Base-by-base conservation (phyloP, 2,888 invertebrate species). In the Eurois occulta region DNA sequence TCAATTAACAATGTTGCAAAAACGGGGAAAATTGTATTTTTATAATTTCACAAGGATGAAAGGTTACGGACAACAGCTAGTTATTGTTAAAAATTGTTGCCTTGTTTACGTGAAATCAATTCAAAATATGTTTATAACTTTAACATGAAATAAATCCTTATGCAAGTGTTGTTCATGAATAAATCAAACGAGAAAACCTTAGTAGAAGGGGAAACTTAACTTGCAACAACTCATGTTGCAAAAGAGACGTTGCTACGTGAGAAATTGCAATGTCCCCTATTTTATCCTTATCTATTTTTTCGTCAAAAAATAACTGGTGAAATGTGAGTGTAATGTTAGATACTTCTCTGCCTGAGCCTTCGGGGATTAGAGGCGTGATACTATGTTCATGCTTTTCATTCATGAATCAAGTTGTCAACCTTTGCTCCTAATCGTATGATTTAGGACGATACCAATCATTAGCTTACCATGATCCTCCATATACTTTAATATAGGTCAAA, bases 401-500 rank as follows among this genome's bases (percentile, higher is more conserved):
- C 32, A 64, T 58, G 0, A 66, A 41, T 60, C 48, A 8, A 18
- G 18, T 52, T 32, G 5, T 3, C 64, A 64, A 43, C 16, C n/a
- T 5, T 10, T 3, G n/a, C 66, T 38, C 21, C 16, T 64, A 80
- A 71, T 46, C 32, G 13, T 4, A 46, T 71, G 67, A 80, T 80
- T 71, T 77, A 68, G 21, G 32, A 48, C 24, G 58, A 41, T 62
- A 69, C 38, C 62, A 46, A 83, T 80, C 52, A 67, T 66, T 46
- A 67, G n/a, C 28, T 60, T 52, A 77, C 35, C 41, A 0, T 66
- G 21, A 43, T 32, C 43, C 41, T 43, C 35, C 10, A 58, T 21
- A 72, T 32, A 13, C 71, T 13, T 65, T 58, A 52, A 79, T 66
- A 52, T 55, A 78, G 72, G 72, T 65, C 78, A 72, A 69, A 41